Percentiles rank a stretch among this genome's conserved stretches.
Evolutionary conservation across 2,113 vertebrate species (phyloP).

Genomic region (Jacana jacana): DNA sequence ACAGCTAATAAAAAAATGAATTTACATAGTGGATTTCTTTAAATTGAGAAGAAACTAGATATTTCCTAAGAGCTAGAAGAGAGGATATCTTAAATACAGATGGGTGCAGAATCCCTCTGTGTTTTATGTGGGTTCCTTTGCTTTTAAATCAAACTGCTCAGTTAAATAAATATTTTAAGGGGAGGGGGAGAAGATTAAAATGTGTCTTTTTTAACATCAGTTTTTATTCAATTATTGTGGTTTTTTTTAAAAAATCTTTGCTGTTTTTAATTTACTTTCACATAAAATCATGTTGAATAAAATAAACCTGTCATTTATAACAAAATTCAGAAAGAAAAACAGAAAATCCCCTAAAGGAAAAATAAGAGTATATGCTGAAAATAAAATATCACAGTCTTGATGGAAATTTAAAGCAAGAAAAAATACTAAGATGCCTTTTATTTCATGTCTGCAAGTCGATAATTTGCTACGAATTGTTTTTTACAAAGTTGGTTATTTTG

Average conservation of each 20-base stretch:
- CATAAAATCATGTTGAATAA: neutral
- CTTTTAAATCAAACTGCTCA: neutral
- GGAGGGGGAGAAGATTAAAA: neutral
- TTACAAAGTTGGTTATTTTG: neutral
- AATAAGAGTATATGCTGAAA: neutral
- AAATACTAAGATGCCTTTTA: neutral
- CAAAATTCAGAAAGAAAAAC: neutral
- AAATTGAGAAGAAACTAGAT: neutral
- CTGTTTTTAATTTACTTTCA: neutral
- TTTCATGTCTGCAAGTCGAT: neutral
- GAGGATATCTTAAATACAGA: neutral
- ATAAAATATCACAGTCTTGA: neutral
- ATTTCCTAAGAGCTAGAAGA: neutral
- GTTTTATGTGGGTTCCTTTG: neutral
- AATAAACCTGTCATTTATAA: neutral
- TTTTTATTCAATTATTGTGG: neutral
- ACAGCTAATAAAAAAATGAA: neutral
- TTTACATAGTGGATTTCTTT: neutral
- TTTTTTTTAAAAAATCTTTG: neutral
- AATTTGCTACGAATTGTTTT: neutral
- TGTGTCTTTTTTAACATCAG: neutral
- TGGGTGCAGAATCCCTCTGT: neutral
- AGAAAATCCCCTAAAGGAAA: slow-evolving; percentile 5
- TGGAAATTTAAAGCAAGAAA: neutral
- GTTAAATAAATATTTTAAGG: neutral